Percentiles rank a stretch among this genome's conserved stretches.
phyloP scores from a whole-genome alignment of 2,888 invertebrate species.

The Eucera pruinosa region DNA sequence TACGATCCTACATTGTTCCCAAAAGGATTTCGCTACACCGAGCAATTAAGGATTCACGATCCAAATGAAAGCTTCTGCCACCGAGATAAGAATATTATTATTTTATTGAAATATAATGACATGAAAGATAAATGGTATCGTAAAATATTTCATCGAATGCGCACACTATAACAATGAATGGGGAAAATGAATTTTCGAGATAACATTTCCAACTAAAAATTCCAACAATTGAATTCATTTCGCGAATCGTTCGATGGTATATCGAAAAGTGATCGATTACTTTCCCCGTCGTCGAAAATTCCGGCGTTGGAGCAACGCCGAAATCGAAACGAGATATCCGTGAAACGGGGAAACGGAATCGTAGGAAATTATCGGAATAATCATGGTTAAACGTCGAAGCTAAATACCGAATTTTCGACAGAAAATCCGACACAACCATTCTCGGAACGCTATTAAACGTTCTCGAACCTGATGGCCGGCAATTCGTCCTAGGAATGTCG shows the following conservation, averaged over 20 bases:
- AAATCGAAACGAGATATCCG: background rate
- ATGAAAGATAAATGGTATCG: background rate
- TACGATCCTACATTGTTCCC: too few species aligned
- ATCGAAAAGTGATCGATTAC: too few species aligned
- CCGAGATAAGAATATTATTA: too few species aligned
- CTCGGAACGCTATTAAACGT: slow-evolving; percentile 17
- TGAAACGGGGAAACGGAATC: background rate
- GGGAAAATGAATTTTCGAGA: too few species aligned
- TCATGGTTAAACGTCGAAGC: slow-evolving; percentile 8
- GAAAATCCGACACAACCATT: slow-evolving; percentile 22
- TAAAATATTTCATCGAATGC: background rate
- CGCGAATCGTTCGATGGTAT: too few species aligned
- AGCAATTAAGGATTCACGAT: slow-evolving; percentile 22
- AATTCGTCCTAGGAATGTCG: slow-evolving; percentile 23
- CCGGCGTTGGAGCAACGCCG: too few species aligned
- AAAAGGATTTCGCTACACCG: background rate
- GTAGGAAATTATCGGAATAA: background rate
- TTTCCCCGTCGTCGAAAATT: background rate
- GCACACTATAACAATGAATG: too few species aligned
- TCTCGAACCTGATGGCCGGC: background rate
- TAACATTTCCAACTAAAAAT: too few species aligned
- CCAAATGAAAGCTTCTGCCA: background rate
- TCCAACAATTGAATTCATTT: too few species aligned
- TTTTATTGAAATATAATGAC: too few species aligned
- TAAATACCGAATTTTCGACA: background rate